Conservation (phyloP, 2,888 invertebrate genomes). For the Pseudococcus viburni region DNA sequence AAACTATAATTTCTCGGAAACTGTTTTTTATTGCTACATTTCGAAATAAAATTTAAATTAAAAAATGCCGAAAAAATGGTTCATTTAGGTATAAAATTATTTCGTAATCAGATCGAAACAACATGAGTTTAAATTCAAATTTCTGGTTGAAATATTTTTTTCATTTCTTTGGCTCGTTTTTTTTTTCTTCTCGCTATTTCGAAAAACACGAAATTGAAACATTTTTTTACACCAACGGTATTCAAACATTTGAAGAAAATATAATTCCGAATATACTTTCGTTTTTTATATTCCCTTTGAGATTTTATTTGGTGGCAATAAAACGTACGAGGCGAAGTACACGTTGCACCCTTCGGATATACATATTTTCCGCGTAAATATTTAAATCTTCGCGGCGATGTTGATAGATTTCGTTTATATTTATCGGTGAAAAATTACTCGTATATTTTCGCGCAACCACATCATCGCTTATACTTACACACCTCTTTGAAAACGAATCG, state of each 20-base stretch:
- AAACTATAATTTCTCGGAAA: not conserved
- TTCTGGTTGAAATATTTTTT: not conserved
- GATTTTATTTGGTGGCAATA: slow-evolving; percentile 20
- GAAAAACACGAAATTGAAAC: slow-evolving; percentile 14
- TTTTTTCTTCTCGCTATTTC: not conserved
- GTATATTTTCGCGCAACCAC: not conserved
- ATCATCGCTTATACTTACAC: not conserved
- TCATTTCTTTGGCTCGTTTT: not conserved
- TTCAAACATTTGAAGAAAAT: not conserved
- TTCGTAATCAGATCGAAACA: not conserved
- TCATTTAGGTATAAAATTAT: slow-evolving; percentile 11
- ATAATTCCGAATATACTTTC: slow-evolving; percentile 25
- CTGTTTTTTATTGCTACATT: not conserved
- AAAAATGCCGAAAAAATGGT: not conserved
- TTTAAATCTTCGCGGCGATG: slow-evolving; percentile 20
- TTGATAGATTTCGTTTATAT: slow-evolving; percentile 41
- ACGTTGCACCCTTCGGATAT: slow-evolving; percentile 14
- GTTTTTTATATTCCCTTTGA: slow-evolving; percentile 34
- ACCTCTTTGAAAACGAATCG: slow-evolving; percentile 26
- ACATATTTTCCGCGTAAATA: slow-evolving; percentile 26
- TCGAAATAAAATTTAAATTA: slow-evolving; percentile 17
- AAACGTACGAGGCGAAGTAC: slow-evolving; percentile 9
- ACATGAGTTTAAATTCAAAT: slow-evolving; percentile 5
- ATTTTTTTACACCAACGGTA: slow-evolving; percentile 1
- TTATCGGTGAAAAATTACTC: slow-evolving; percentile 19